Base-by-base conservation (phyloP, 2,888 invertebrate species). In the Myathropa florea region DNA sequence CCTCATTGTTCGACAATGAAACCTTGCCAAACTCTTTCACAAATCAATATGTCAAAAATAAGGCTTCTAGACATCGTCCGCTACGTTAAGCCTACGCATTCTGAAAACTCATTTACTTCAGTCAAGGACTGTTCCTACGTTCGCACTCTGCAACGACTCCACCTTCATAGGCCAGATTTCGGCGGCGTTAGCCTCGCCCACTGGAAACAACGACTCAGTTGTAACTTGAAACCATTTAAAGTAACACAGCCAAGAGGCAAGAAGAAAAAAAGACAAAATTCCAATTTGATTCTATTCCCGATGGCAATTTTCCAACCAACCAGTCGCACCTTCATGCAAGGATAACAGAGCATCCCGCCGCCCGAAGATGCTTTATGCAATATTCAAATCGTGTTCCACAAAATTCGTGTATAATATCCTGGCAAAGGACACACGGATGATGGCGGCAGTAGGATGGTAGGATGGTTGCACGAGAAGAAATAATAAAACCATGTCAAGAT, bases 401-500 rank as follows among this genome's bases (percentile, higher is more conserved):
- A 71, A 75, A 70, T 70, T 73, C 63, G 59, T 70, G 70, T 55
- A 65, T 21, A 76, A 76, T 59, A 64, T 70, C 64, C 64, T 68
- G 59, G 36, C 77, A 70, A 26, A 59, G 67, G 46, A 68, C 46
- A 59, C 61, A 23, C 71, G 23, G 3, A 33, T 21, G 3, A 33
- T 21, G 7, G 23, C 39, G 55, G 24, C 12, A 65, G 10, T 33
- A 26, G 18, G 23, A 36, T 12, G 7, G 57, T 14, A 7, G 28
- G 46, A 67, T 60, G 28, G 2, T 14, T n/a, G n/a, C n/a, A n/a
- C 53, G 55, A 21, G 30, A 33, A 67, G 39, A 67, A 64, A 68
- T 68, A 78, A 77, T 81, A 63, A 73, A 85, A 82, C 64, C 72
- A 81, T 78, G 72, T 63, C 63, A 85, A 77, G 81, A 81, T 57